These are phyloP conservation scores for Craterocephalus amniculus DNA, from an alignment of 2,797 vertebrate genomes.

Conservation along the genomic window DNA sequence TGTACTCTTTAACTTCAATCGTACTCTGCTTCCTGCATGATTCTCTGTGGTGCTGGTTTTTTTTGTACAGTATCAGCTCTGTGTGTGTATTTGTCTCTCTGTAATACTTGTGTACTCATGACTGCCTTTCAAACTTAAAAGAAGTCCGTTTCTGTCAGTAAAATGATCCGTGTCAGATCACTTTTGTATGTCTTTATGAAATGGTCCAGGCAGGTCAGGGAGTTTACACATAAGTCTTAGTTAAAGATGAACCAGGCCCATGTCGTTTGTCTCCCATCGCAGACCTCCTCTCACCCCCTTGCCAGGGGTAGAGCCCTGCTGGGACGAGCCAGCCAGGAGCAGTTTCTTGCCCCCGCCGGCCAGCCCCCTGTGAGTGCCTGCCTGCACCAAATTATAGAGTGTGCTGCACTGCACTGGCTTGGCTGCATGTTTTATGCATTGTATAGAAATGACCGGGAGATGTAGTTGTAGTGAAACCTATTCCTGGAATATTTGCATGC, in stretches of 20 bases:
- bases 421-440: constrained; percentile 84
- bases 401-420: constrained; percentile 80
- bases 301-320: constrained; percentile 90
- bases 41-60: constrained; percentile 53
- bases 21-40: constrained; percentile 77
- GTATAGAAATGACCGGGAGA: constrained; percentile 67
- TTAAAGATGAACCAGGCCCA: constrained; percentile 82
- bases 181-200: constrained; percentile 37
- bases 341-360: constrained; percentile 88
- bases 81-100: constrained; percentile 70
- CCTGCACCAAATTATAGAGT: constrained; percentile 79
- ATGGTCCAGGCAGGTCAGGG: constrained; percentile 62
- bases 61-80: constrained; percentile 64
- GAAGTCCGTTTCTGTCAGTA: constrained; percentile 55
- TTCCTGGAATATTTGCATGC: constrained; percentile 68
- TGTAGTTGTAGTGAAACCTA: constrained; percentile 56
- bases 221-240: constrained; percentile 63
- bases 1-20: constrained; percentile 72
- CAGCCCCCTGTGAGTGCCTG: constrained; percentile 89
- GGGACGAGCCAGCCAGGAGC: constrained; percentile 89
- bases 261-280: constrained; percentile 87
- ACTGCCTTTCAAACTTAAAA: constrained; percentile 61
- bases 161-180: constrained; percentile 34
- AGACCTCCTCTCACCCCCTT: constrained; percentile 90
- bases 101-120: constrained; percentile 65